Evolutionary conservation across 2,797 vertebrate genomes (phyloP), one percentile per base, ranked within the genome.

Genomic region (Pipistrellus nathusii): DNA sequence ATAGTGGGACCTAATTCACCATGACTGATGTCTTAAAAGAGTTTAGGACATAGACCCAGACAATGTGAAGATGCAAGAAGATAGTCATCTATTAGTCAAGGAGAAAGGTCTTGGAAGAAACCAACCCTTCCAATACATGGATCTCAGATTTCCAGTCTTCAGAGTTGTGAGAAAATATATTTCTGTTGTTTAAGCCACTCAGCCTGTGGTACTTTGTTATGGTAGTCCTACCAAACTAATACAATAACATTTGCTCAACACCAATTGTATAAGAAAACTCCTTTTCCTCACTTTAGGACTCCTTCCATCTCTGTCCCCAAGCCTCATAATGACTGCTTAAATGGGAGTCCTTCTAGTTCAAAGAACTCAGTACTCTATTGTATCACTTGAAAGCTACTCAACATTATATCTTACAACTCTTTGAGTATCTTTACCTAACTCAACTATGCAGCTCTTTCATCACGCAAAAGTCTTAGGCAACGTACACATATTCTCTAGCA

Each of bases 131-230:
- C 30, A 44, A 62, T 30, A 91, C 27, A 27, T 53, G 51, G 14
- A 62, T 44, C 83, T 94, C 83, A 86, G 25, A 57, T 41, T 75
- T 66, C 75, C 21, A 69, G 48, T 9, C 27, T 82, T 78, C 38
- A 87, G 51, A 85, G 68, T 12, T 91, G 21, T 81, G 17, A 91
- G 41, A 76, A 76, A 91, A 87, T 57, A 9, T 41, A 62, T 69
- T 76, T 82, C 62, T 91, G 21, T 32, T 73, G 38, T 55, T 55
- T 57, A 57, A 87, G 21, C 27, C n/a, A 41, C 41, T 32, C 51
- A 15, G n/a, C 18, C 15, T 82, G 11, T 44, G 27, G 57, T 32
- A 68, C 69, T 73, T 86, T 32, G 20, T 68, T 59, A 30, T 7
- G 27, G 14, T 68, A 73, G 8, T 32, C 59, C 71, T 82, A 76